These are phyloP conservation scores for Crax fasciolata DNA, from an alignment of 2,797 vertebrate species.

Conservation along the genomic window DNA sequence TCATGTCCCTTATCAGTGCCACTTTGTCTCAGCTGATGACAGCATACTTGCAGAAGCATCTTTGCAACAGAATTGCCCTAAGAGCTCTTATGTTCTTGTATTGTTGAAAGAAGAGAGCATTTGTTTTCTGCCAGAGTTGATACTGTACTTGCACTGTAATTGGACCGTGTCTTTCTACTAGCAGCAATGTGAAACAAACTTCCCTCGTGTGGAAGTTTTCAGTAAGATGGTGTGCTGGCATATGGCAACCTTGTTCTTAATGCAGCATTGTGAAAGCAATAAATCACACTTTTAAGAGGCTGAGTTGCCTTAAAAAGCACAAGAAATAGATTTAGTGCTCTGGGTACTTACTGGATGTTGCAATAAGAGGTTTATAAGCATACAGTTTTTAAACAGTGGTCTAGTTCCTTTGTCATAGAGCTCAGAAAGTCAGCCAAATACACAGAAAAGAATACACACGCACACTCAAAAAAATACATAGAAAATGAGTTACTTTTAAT, in stretches of 20 bases:
- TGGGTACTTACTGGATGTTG: neutral
- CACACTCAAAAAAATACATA: neutral
- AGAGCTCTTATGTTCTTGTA: neutral
- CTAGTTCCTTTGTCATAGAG: neutral
- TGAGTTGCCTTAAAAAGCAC: neutral
- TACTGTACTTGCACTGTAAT: neutral
- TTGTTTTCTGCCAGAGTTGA: neutral
- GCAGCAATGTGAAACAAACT: neutral
- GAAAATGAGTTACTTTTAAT: neutral
- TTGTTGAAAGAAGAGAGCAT: neutral
- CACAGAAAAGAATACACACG: neutral
- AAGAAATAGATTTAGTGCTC: neutral
- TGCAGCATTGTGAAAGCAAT: neutral
- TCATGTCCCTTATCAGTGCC: neutral
- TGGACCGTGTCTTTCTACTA: neutral
- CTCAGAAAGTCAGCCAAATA: neutral
- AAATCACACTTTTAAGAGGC: neutral
- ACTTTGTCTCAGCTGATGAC: neutral
- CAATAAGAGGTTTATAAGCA: neutral
- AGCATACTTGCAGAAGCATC: neutral
- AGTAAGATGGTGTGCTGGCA: neutral
- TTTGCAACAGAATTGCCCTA: neutral
- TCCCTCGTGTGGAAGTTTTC: neutral
- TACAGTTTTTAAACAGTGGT: neutral
- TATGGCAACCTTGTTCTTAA: neutral